Evolutionary conservation across 1,140 invertebrate species (phyloP).

Genomic region (Gryon sp.): DNA sequence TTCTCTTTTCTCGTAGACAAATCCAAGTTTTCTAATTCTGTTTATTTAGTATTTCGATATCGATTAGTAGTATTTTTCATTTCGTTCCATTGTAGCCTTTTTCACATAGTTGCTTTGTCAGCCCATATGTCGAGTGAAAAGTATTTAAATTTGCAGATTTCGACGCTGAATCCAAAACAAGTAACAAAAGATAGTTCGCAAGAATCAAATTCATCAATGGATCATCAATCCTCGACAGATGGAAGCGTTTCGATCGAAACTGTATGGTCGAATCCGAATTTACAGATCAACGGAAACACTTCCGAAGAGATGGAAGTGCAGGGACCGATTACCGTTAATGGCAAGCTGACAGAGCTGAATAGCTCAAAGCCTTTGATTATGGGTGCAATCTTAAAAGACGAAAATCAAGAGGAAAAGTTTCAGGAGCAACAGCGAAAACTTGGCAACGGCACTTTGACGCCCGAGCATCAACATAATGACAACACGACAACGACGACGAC

Average conservation of each 20-base stretch:
- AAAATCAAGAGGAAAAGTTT: conserved; percentile 78
- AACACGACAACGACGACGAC: too few relatives aligned
- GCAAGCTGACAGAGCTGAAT: conserved; percentile 73
- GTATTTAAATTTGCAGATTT: conserved; percentile 40
- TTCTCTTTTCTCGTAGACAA: too few relatives aligned
- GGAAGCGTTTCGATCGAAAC: conserved; percentile 70
- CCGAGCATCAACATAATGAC: conserved; percentile 66
- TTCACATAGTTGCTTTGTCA: too few relatives aligned
- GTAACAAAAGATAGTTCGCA: conserved; percentile 68
- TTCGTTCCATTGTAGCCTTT: too few relatives aligned
- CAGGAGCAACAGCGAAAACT: conserved; percentile 76
- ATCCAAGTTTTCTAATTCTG: too few relatives aligned
- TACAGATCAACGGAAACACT: conserved; percentile 71
- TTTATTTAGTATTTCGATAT: too few relatives aligned
- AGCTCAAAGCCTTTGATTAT: conserved; percentile 84
- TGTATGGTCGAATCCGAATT: conserved; percentile 72
- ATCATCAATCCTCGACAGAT: conserved; percentile 71
- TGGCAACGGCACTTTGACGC: conserved; percentile 74
- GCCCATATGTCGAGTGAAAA: too few relatives aligned
- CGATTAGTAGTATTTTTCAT: too few relatives aligned
- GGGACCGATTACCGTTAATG: conserved; percentile 68
- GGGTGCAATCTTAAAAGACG: conserved; percentile 83
- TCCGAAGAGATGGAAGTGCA: conserved; percentile 66
- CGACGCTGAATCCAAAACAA: conserved; percentile 57
- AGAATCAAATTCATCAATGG: conserved; percentile 69